Conservation (phyloP, 2,888 invertebrate genomes). For the Scotopteryx bipunctaria region DNA sequence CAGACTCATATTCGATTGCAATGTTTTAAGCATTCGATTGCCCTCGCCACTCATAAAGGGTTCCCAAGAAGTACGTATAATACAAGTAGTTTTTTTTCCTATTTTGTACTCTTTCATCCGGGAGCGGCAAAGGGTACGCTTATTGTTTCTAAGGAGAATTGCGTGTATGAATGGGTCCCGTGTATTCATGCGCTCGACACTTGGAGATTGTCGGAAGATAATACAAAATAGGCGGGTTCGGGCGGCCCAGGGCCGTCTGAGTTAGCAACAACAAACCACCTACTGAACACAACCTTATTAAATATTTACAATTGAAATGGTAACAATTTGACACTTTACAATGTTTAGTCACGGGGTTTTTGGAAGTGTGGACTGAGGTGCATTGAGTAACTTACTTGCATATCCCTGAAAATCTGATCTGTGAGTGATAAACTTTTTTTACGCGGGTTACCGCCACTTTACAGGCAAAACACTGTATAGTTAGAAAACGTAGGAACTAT, state of each 20-base stretch:
- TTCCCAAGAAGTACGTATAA: constrained; percentile 76
- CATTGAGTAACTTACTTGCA: too few relatives aligned
- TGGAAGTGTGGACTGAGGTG: too few relatives aligned
- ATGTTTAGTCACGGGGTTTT: too few relatives aligned
- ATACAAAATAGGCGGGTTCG: constrained; percentile 66
- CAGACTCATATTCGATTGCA: constrained; percentile 75
- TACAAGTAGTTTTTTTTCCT: constrained; percentile 65
- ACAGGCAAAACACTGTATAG: too few relatives aligned
- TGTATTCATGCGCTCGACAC: constrained; percentile 68
- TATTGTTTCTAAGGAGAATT: constrained; percentile 80
- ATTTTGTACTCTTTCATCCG: constrained; percentile 71
- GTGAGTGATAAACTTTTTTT: too few relatives aligned
- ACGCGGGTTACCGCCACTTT: too few relatives aligned
- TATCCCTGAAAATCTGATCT: too few relatives aligned
- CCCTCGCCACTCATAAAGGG: constrained; percentile 75
- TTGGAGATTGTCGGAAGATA: constrained; percentile 77
- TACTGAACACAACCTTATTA: constrained; percentile 44
- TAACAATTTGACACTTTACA: too few relatives aligned
- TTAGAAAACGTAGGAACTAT: too few relatives aligned
- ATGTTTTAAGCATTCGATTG: constrained; percentile 83
- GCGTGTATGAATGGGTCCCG: constrained; percentile 72
- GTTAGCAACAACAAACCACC: constrained; percentile 74
- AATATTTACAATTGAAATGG: constrained; percentile 11
- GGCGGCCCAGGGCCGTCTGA: constrained; percentile 65
- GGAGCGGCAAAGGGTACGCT: constrained; percentile 74